Evolutionary conservation across 2,113 vertebrate genomes (phyloP).

Genomic region (Penelope pileata): DNA sequence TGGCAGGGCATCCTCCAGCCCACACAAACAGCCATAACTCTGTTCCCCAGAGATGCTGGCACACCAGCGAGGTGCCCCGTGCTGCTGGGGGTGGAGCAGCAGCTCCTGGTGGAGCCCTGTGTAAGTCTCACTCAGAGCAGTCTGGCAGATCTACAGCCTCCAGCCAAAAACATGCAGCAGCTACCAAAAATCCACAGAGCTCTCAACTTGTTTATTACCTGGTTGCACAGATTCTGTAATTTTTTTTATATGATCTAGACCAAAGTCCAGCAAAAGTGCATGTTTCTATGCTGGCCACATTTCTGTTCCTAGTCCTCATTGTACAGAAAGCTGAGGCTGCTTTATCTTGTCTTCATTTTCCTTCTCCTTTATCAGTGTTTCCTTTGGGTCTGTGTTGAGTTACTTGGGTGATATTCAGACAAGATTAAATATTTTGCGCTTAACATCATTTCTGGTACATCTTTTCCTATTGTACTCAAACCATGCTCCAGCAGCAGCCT

Average conservation of each 20-base stretch:
- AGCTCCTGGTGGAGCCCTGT: neutral
- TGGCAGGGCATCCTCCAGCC: neutral
- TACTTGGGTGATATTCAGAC: conserved; percentile 28
- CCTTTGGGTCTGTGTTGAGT: conserved; percentile 6
- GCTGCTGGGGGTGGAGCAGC: neutral
- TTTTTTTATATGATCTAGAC: conserved; percentile 9
- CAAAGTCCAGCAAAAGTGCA: neutral
- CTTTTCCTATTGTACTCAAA: conserved; percentile 10
- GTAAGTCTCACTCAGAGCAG: neutral
- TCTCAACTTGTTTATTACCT: neutral
- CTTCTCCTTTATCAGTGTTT: neutral
- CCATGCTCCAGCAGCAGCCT: neutral
- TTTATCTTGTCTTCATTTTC: neutral
- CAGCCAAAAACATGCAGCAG: neutral
- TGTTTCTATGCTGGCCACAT: neutral
- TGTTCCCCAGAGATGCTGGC: rapidly evolving
- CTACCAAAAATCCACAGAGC: neutral
- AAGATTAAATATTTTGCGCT: conserved; percentile 62
- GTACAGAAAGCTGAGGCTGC: neutral
- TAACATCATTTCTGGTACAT: neutral
- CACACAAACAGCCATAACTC: neutral
- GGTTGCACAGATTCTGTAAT: neutral
- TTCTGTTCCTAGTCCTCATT: conserved; percentile 19
- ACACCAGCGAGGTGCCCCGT: neutral
- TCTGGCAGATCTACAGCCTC: conserved; percentile 14